Conservation (phyloP, 2,113 vertebrate genomes). For the Carettochelys insculpta region DNA sequence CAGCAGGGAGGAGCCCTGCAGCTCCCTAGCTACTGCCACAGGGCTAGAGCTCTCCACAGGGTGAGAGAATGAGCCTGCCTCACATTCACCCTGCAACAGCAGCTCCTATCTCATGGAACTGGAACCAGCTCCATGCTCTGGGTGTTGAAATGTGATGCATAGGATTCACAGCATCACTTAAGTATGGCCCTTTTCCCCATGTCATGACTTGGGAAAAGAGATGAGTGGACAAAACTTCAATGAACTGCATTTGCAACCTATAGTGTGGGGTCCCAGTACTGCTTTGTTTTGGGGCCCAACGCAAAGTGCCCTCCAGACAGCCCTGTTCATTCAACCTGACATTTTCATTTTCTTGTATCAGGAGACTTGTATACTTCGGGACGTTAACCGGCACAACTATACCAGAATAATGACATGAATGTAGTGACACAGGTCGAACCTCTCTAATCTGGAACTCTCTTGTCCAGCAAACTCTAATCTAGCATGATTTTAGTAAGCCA, state of each 20-base stretch:
- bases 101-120: background rate
- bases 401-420: background rate
- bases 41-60: background rate
- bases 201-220: background rate
- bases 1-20: no score
- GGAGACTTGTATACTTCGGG: background rate
- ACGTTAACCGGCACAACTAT: background rate
- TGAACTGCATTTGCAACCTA: background rate
- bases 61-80: background rate
- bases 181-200: background rate
- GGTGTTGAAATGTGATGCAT: background rate
- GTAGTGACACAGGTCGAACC: no score
- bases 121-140: background rate
- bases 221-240: background rate
- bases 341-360: background rate
- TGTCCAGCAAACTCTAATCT: no score
- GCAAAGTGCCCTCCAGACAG: background rate
- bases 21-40: no score
- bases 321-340: background rate
- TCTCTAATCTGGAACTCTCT: no score
- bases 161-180: background rate
- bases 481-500: no score
- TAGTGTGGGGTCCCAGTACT: background rate
- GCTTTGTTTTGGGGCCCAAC: background rate
- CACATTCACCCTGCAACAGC: background rate